Base-by-base conservation (phyloP, 2,888 invertebrate species). In the Alloplasta piceator region DNA sequence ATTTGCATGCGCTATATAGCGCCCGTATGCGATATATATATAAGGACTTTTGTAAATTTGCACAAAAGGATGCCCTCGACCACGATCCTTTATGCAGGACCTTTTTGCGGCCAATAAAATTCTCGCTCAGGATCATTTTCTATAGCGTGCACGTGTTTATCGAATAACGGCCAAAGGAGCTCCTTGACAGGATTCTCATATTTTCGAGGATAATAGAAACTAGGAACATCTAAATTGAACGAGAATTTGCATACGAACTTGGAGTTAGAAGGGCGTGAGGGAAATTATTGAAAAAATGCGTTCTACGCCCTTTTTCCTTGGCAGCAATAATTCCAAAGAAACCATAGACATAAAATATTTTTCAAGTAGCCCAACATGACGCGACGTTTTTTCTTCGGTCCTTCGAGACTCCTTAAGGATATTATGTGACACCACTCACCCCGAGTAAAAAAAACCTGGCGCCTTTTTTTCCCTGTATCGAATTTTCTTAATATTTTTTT, bases 1-100 rank as follows among this genome's bases (percentile, higher is more conserved):
- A 76, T 78, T 83, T 80, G 73, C 78, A 61, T 74, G 55, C 68
- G 52, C 50, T 50, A 46, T 52, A 56, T 10, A 26, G 26, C 68
- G 50, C 79, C 43, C 68, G 67, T 48, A n/a, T 60, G 9, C 50
- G 66, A 10, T 60, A 61, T 77, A 52, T 55, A 48, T 41, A 80
- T 82, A 81, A 72, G 78, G 81, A 87, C 83, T 86, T 85, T 85
- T 82, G 82, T 83, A 71, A 84, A 85, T 76, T 80, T 43, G 75
- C 66, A 84, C 85, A 86, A 87, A 86, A 82, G 83, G 82, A 85
- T 85, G 77, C 81, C 56, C 85, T 72, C 43, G 58, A 36, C 52
- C 16, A 73, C 70, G 36, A 67, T 5, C 81, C 10, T 41, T 70
- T 63, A 43, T 68, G 52, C 71, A 26, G 16, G 56, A 10, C 39